phyloP scores from a whole-genome alignment of 2,797 vertebrate species.

The Crypturellus tataupa region DNA sequence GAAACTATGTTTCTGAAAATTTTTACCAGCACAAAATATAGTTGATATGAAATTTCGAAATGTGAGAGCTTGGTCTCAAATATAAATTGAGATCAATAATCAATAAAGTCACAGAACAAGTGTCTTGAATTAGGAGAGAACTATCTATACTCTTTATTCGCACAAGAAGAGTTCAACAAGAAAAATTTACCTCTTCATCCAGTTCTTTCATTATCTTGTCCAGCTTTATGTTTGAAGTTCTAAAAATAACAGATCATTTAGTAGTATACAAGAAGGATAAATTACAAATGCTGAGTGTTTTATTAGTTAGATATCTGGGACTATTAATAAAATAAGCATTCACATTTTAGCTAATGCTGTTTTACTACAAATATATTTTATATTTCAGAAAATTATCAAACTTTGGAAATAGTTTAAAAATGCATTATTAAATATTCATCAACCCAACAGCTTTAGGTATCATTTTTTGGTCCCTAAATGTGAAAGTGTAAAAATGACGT shows the following conservation, averaged over 20 bases:
- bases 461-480: neutral
- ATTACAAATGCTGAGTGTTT: neutral
- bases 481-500: neutral
- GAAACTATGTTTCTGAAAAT: neutral
- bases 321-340: neutral
- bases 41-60: neutral
- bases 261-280: neutral
- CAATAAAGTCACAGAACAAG: neutral
- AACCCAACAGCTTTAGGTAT: neutral
- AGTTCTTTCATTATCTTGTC: constrained; percentile 98
- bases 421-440: neutral
- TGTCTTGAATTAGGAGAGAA: neutral
- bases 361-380: neutral
- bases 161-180: neutral
- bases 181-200: constrained; percentile 92
- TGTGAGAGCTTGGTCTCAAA: neutral
- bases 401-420: neutral
- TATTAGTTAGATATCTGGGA: neutral
- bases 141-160: neutral
- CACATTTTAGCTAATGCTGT: neutral
- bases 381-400: neutral
- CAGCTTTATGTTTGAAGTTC: constrained; percentile 93
- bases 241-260: constrained; percentile 65
- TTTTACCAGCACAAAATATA: neutral
- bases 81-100: neutral